Evolutionary conservation across 2,113 vertebrate genomes (phyloP).

Genomic region (Vulpes lagopus): DNA sequence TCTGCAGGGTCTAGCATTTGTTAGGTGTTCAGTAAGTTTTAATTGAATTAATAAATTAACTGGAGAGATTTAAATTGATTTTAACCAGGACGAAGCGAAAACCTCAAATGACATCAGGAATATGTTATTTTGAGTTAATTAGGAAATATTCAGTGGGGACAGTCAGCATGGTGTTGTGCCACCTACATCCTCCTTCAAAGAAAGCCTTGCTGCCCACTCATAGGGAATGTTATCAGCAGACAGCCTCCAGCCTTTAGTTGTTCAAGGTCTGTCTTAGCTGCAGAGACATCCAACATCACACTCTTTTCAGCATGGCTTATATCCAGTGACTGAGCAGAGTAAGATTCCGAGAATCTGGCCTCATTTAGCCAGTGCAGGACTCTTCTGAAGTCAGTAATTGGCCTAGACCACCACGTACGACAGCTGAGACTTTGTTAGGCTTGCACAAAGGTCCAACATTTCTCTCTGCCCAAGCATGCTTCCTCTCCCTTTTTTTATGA

Average conservation of each 20-base stretch:
- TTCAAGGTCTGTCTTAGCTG: neutral
- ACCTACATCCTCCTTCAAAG: neutral
- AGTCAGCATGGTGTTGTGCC: too few relatives aligned
- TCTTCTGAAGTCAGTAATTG: neutral
- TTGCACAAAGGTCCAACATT: neutral
- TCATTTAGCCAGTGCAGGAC: neutral
- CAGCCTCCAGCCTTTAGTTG: neutral
- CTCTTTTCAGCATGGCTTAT: fast-evolving
- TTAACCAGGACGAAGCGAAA: neutral
- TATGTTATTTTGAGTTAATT: neutral
- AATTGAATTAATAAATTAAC: slow-evolving; percentile 15
- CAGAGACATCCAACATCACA: neutral
- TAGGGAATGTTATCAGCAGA: neutral
- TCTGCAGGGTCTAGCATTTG: neutral
- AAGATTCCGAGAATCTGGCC: neutral
- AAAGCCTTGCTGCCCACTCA: neutral
- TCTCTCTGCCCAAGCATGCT: neutral
- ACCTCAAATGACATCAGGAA: neutral
- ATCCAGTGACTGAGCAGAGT: neutral
- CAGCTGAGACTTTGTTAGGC: neutral
- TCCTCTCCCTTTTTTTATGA: neutral
- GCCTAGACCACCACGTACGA: fast-evolving
- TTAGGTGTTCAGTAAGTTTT: neutral
- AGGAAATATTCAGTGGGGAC: neutral
- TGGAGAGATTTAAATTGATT: neutral